Evolutionary conservation across 2,888 invertebrate genomes (phyloP), one percentile per base, ranked within the genome.

Genomic region (Lasius platythorax): DNA sequence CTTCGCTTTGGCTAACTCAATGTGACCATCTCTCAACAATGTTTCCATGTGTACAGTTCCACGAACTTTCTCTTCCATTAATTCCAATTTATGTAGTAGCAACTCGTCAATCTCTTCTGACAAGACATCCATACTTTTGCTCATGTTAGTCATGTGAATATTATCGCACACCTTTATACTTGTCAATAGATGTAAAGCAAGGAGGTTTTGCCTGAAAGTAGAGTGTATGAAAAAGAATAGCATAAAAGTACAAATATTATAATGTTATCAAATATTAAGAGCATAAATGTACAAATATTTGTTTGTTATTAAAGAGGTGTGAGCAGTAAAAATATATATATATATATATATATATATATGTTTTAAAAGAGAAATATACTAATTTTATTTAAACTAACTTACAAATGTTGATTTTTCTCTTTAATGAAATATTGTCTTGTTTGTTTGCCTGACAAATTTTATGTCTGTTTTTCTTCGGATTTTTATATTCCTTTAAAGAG

Each of bases 1-100:
- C 74, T 98, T 96, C 3, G 97, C 95, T 93, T 98, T 98, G 0
- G 98, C 98, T 68, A 98, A 94, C 90, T 97, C 96, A 66, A 97
- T 96, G 93, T 97, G 97, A 0, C 98, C 98, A 90, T 96, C 96
- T 79, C 97, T 96, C 90, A 97, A 96, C 70, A 96, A 95, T 12
- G 96, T 96, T 95, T 98, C 98, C 82, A 98, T 96, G 88, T 96
- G 96, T 1, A 98, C 91, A 93, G 97, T 97, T 40, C 96, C 95
- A 70, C 95, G 95, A 86, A 98, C 96, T 93, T 97, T 96, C 89
- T 97, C 96, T 94, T 98, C 97, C 94, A 98, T 97, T 56, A 98
- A 94, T 90, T 97, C 96, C 82, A 98, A 94, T 88, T 97, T 96
- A 88, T 96, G 96, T 68, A 98, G 86, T n/a, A 96, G 95, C 40